Conservation (phyloP, 2,113 vertebrate genomes). For the Mastomys coucha region DNA sequence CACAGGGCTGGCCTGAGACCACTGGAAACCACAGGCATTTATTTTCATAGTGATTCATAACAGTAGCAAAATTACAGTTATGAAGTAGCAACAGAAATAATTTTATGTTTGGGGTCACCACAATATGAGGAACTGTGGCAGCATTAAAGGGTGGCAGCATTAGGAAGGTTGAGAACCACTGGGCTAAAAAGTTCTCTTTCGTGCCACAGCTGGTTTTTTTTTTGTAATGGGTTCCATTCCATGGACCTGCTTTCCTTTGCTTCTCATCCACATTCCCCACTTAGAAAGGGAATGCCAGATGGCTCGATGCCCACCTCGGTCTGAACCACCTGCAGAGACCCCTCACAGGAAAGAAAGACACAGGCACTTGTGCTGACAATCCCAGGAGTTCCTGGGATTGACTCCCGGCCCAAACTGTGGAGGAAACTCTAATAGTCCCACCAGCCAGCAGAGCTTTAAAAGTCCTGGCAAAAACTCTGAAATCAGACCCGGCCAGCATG, state of each 20-base stretch:
- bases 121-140: neutral
- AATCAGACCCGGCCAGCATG: constrained; percentile 81
- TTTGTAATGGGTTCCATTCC: neutral
- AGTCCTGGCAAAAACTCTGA: constrained; percentile 36
- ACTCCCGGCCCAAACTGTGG: neutral
- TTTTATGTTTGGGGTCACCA: neutral
- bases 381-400: neutral
- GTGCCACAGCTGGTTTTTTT: neutral
- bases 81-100: neutral
- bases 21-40: neutral
- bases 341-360: neutral
- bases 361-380: neutral
- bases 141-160: neutral
- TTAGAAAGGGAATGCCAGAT: neutral
- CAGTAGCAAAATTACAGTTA: neutral
- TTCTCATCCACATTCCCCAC: neutral
- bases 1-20: neutral
- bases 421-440: constrained; percentile 22
- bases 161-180: neutral
- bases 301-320: rapidly evolving
- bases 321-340: neutral
- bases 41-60: neutral
- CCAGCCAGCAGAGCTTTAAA: constrained; percentile 42
- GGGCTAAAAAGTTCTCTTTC: neutral
- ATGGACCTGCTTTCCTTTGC: neutral